phyloP scores from a whole-genome alignment of 2,888 invertebrate genomes.

The Venustoraphidia nigricollis region DNA sequence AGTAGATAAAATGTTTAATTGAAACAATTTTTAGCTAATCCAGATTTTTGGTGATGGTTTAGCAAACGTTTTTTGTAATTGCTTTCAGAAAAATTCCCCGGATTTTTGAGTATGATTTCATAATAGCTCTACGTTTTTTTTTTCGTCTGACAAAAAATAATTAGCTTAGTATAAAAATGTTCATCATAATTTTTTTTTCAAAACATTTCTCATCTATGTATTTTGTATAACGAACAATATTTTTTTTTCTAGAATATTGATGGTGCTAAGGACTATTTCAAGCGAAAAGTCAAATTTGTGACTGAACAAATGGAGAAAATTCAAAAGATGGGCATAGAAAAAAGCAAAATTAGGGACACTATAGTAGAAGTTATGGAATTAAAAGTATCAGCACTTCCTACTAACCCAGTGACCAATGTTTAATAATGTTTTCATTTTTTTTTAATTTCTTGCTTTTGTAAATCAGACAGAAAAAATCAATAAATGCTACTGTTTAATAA shows the following conservation, averaged over 20 bases:
- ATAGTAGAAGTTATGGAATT: conserved; percentile 63
- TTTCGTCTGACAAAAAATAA: too few species aligned
- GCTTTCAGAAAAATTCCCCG: conserved; percentile 1
- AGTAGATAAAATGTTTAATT: conserved; percentile 10
- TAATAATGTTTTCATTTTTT: too few species aligned
- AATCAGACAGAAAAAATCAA: too few species aligned
- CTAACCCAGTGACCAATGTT: too few species aligned
- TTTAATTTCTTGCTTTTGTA: too few species aligned
- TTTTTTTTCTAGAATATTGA: conserved; percentile 43
- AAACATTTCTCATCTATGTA: background rate
- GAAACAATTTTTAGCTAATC: background rate
- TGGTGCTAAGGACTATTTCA: conserved; percentile 83
- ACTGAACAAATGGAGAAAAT: conserved; percentile 92
- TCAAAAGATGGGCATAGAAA: conserved; percentile 66
- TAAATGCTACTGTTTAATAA: too few species aligned
- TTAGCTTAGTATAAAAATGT: too few species aligned
- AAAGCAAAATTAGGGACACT: conserved; percentile 64
- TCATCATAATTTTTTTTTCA: background rate
- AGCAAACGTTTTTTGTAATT: conserved; percentile 6
- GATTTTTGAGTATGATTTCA: background rate
- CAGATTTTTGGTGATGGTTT: background rate
- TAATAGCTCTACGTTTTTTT: too few species aligned
- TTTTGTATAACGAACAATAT: background rate
- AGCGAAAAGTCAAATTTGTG: conserved; percentile 78
- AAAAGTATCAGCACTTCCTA: conserved; percentile 26